Percentiles rank a stretch among this genome's conserved stretches.
These are phyloP conservation scores for Hofmannophila pseudospretella DNA, from an alignment of 2,888 invertebrate genomes.

Conservation along the genomic window DNA sequence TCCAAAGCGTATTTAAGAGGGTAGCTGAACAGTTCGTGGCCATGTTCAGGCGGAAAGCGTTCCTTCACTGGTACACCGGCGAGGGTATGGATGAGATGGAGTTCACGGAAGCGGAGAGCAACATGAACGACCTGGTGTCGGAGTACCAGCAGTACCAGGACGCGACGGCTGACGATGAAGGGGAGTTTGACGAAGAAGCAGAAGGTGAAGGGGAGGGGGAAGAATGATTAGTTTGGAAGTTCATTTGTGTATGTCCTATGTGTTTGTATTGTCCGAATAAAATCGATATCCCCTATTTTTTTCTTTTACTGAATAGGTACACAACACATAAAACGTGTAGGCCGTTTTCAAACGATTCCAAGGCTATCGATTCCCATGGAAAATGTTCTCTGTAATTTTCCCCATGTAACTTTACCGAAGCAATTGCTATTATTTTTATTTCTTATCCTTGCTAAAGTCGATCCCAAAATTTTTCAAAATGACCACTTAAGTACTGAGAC, in stretches of 20 bases:
- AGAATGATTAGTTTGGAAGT: conserved; percentile 27
- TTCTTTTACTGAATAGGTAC: too few relatives aligned
- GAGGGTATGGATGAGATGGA: conserved; percentile 97
- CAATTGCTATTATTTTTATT: too few relatives aligned
- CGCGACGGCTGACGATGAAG: conserved; percentile 76
- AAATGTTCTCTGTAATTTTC: too few relatives aligned
- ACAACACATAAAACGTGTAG: too few relatives aligned
- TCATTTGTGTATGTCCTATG: conserved; percentile 39
- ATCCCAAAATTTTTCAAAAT: too few relatives aligned
- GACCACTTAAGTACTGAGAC: too few relatives aligned
- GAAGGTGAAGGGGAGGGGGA: conserved; percentile 72
- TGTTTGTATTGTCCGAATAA: conserved; percentile 22
- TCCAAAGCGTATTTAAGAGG: conserved; percentile 91
- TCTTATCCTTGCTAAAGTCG: too few relatives aligned
- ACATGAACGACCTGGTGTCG: conserved; percentile 85
- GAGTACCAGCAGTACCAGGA: conserved; percentile 88
- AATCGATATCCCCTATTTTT: conserved; percentile 1
- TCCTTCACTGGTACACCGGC: conserved; percentile 97
- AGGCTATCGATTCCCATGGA: too few relatives aligned
- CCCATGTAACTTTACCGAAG: too few relatives aligned
- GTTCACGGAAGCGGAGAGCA: conserved; percentile 94
- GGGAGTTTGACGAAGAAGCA: conserved; percentile 74
- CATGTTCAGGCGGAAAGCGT: conserved; percentile 97
- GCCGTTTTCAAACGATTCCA: too few relatives aligned
- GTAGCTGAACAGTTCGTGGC: conserved; percentile 91